Base-by-base conservation (phyloP, 2,113 vertebrate genomes). In the Silurus glanis region DNA sequence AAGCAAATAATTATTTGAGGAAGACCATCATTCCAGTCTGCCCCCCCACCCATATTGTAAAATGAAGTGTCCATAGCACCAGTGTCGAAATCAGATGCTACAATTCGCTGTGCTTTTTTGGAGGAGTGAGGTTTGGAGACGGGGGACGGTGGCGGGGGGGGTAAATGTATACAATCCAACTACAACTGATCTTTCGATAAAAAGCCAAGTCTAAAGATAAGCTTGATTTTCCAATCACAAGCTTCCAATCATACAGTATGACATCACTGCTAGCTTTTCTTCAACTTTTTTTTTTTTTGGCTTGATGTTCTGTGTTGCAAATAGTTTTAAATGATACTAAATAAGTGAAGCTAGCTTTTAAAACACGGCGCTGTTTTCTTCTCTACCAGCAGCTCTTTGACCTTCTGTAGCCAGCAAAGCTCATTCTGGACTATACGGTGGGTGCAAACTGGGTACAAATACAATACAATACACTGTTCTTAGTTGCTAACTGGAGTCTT, bases 1-100 rank as follows among this genome's bases (percentile, higher is more conserved):
- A 66, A 81, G 10, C 51, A 74, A 3, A 55, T 49, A 9, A 49
- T 58, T 7, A 71, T 75, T 49, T 61, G 75, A 56, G 88, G 85
- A 89, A 89, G 88, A 89, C 85, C 9, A 37, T 58, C 67, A 28
- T 25, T 59, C 28, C 23, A 19, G 23, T 47, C 58, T 13, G 21
- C 69, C 17, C 51, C 62, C 81, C 55, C 86, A 64, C 66, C 76
- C 74, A 2, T 56, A 9, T 76, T 28, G 23, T 9, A 23, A 78
- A 9, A 62, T 49, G 19, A 80, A 58, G 21, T 64, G 47, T 58
- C 28, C 28, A 55, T 55, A 80, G 69, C 80, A 67, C 72, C 47
- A 25, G 45, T 51, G 61, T 53, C 37, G 55, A 14, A 76, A 67
- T 23, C 51, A 13, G 16, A 80, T 23, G 25, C 75, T 28, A 85